These are phyloP conservation scores for Liparis tanakae DNA, from an alignment of 2,797 vertebrate species.

Conservation along the genomic window DNA sequence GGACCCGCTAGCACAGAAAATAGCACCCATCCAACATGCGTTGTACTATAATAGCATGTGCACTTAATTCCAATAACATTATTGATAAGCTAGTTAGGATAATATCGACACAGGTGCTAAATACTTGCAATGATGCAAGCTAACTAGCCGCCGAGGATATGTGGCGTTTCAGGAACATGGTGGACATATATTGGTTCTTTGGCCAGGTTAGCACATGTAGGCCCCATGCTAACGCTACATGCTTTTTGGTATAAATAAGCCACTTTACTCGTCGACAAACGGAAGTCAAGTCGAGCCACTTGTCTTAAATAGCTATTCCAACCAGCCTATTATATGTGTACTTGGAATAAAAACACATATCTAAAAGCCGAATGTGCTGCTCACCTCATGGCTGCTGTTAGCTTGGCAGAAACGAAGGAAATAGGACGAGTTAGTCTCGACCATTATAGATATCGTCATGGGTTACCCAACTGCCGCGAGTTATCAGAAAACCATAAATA, in stretches of 20 bases:
- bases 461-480: not conserved
- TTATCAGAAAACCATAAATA: not conserved
- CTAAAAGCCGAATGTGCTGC: not conserved
- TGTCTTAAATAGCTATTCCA: not conserved
- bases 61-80: fast-evolving
- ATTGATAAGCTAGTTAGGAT: not conserved
- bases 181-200: constrained; percentile 41
- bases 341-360: not conserved
- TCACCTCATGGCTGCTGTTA: constrained; percentile 75
- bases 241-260: not conserved
- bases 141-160: not conserved
- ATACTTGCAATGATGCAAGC: not conserved
- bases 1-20: not conserved
- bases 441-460: constrained; percentile 47
- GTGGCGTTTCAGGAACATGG: too few species aligned
- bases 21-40: not conserved
- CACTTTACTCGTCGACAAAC: not conserved
- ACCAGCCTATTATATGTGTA: fast-evolving
- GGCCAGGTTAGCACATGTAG: constrained; percentile 36
- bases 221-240: constrained; percentile 22
- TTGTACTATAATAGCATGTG: fast-evolving
- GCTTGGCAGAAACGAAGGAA: constrained; percentile 49
- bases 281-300: fast-evolving
- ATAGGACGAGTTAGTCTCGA: not conserved
- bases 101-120: fast-evolving